phyloP scores from a whole-genome alignment of 2,113 vertebrate species.

The Perca schrenkii region DNA sequence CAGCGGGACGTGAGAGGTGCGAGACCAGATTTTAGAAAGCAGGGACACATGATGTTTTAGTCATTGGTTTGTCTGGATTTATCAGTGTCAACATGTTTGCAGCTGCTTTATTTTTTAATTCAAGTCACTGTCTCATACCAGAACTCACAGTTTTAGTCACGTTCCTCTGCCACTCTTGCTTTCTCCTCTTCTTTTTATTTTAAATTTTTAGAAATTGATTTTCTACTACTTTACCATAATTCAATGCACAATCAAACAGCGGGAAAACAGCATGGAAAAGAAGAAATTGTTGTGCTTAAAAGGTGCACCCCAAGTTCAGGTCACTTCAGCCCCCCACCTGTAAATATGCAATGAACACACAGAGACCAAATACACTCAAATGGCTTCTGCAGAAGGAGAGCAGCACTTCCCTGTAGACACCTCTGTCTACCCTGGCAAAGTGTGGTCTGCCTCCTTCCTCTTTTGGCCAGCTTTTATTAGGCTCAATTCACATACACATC shows the following conservation, averaged over 20 bases:
- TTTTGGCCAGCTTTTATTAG: no score
- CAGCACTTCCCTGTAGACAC: no score
- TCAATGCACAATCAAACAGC: background rate
- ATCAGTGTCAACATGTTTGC: slow-evolving; percentile 48
- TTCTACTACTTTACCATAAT: background rate
- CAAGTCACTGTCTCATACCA: background rate
- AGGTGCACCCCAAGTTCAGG: no score
- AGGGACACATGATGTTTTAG: slow-evolving; percentile 55
- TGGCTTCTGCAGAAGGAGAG: no score
- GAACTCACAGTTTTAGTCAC: background rate
- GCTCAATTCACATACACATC: no score
- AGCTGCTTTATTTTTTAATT: slow-evolving; percentile 22
- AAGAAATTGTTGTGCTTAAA: no score
- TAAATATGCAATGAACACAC: no score
- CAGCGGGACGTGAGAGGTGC: background rate
- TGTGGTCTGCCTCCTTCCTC: no score
- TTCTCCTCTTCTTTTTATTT: background rate
- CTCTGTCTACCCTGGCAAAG: no score
- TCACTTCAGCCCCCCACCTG: no score
- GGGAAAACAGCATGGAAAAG: no score
- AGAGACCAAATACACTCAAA: no score
- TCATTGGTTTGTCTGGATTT: slow-evolving; percentile 61
- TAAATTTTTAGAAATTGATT: background rate
- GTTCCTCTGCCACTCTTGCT: background rate
- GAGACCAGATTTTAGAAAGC: slow-evolving; percentile 35